Evolutionary conservation across 2,113 vertebrate genomes (phyloP).

Genomic region (Tringa solitaria): DNA sequence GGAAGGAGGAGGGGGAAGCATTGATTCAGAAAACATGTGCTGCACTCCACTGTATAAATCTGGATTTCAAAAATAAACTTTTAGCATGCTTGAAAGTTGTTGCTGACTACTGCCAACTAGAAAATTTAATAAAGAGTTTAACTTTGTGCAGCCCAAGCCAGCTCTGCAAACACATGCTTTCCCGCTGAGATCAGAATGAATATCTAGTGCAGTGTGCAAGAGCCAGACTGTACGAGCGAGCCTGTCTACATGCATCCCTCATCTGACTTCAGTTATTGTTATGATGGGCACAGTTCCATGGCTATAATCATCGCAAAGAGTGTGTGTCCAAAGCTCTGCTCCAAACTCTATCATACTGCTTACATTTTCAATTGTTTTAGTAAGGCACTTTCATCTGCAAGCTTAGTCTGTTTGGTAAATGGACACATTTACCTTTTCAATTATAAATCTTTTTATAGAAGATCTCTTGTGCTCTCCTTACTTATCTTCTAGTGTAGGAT

Average conservation of each 20-base stretch:
- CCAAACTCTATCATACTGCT: background rate
- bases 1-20: slow-evolving; percentile 22
- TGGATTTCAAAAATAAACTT: slow-evolving; percentile 58
- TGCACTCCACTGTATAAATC: slow-evolving; percentile 50
- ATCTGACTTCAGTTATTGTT: slow-evolving; percentile 41
- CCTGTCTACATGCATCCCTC: slow-evolving; percentile 21
- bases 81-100: slow-evolving; percentile 39
- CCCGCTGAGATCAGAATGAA: slow-evolving; percentile 52
- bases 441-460: background rate
- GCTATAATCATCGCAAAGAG: background rate
- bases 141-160: slow-evolving; percentile 14
- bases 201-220: background rate
- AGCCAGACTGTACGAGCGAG: slow-evolving; percentile 35
- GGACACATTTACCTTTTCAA: background rate
- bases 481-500: background rate
- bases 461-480: background rate
- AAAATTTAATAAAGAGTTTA: slow-evolving; percentile 65
- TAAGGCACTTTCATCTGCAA: background rate
- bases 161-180: slow-evolving; percentile 63
- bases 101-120: slow-evolving; percentile 44
- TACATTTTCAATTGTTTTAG: background rate
- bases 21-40: slow-evolving; percentile 59
- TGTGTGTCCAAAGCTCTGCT: background rate
- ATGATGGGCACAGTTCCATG: slow-evolving; percentile 24
- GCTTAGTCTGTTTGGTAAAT: background rate